Base-by-base conservation (phyloP, 1,140 invertebrate species). In the Conus betulinus region DNA sequence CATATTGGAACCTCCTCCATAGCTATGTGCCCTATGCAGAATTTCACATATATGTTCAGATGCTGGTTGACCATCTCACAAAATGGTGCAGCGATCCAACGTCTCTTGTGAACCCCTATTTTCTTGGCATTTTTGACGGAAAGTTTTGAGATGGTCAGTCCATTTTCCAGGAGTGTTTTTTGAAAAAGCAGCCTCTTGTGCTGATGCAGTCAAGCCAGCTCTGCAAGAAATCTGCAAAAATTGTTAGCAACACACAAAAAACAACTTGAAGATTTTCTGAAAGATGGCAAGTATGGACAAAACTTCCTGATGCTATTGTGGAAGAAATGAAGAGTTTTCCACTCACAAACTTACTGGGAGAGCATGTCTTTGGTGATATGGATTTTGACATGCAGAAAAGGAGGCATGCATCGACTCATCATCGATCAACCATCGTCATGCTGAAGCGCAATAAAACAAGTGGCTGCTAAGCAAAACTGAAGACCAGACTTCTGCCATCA, bases 291-390 rank as follows among this genome's bases (percentile, higher is more conserved):
- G 23, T 91, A 88, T 86, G 57, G 27, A 39, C 17, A 52, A 82
- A 20, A 15, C 20, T 82, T 20, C 78, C 84, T 55, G 20, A 17
- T 67, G 81, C 74, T 11, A 17, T 87, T 5, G 63, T 63, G 55
- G 57, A 60, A n/a, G 53, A 39, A 81, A 86, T 90, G 71, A 57
- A 63, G 5, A 87, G 88, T 27, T 90, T 87, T 63, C 87, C 88
- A 52, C 60, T 91, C 55, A 90, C 89, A 79, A 91, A 90, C 85
- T 82, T 90, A 23, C 39, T 82, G 3, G 89, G 89, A 11, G 89
- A 91, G 82, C 81, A 83, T 74, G 84, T 85, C 20, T 88, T 91
- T 87, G 90, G n/a, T 84, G 13, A 87, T 90, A 90, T n/a, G 55
- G 89, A 91, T 67, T 91, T 85, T 83, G 78, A 51, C 57, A 87